Evolutionary conservation across 1,140 invertebrate species (phyloP).

Genomic region (Pseudomyrmex sp.): DNA sequence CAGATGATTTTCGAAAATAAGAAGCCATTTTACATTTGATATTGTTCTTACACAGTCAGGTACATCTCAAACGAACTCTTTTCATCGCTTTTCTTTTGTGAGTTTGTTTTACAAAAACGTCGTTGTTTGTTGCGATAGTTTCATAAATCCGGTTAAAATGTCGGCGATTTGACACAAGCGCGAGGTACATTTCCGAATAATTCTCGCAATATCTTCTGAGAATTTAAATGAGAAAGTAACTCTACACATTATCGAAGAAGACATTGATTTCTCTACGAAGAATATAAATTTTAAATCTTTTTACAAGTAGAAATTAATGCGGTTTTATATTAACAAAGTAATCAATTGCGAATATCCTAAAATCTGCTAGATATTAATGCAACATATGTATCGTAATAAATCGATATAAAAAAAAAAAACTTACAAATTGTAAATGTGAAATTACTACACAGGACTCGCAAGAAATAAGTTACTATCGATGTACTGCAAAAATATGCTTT

Average conservation of each 20-base stretch:
- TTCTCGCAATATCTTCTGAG: background rate
- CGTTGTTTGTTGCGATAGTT: slow-evolving; percentile 21
- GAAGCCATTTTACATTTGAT: slow-evolving; percentile 66
- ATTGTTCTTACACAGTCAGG: slow-evolving; percentile 78
- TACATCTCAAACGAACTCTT: slow-evolving; percentile 79
- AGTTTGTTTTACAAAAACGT: slow-evolving; percentile 51
- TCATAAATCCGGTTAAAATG: background rate
- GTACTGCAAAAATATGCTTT: slow-evolving; percentile 10
- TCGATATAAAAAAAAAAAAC: slow-evolving; percentile 1
- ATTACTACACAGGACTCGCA: slow-evolving; percentile 44
- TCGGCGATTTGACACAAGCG: background rate
- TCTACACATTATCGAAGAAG: slow-evolving; percentile 26
- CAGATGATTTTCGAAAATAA: slow-evolving; percentile 38
- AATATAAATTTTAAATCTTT: slow-evolving; percentile 14
- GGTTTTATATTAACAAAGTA: slow-evolving; percentile 14
- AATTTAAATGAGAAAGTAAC: background rate
- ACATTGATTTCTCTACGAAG: background rate
- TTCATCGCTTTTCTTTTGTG: slow-evolving; percentile 27
- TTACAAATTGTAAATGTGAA: slow-evolving; percentile 28
- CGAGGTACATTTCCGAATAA: background rate
- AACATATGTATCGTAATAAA: background rate
- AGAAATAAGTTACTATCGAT: slow-evolving; percentile 62
- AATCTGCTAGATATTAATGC: background rate
- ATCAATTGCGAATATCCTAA: background rate
- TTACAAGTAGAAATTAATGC: background rate